Evolutionary conservation across 1,140 invertebrate species (phyloP).

Genomic region (Hydropsyche tenuis): DNA sequence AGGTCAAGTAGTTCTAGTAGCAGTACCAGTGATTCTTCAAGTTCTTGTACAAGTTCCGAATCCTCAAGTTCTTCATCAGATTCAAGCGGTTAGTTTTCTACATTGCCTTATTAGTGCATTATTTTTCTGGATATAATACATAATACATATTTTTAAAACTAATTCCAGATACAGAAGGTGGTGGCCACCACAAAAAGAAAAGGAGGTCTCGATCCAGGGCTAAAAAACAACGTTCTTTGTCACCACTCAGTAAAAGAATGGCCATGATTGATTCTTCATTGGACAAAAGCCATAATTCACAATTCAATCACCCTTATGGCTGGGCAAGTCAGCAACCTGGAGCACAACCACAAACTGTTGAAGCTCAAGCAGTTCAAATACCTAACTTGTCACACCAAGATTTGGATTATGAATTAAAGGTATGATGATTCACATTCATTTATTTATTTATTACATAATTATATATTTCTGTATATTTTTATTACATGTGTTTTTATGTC

Average conservation of each 20-base stretch:
- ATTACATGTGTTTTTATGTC: not conserved
- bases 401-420: conserved; percentile 73
- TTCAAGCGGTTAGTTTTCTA: conserved; percentile 56
- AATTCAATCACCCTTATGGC: conserved; percentile 64
- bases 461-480: no score
- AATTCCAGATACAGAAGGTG: conserved; percentile 63
- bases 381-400: conserved; percentile 56
- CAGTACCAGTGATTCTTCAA: conserved; percentile 68
- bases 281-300: conserved; percentile 65
- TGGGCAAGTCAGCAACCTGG: conserved; percentile 53
- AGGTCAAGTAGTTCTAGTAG: conserved; percentile 71
- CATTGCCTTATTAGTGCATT: not conserved
- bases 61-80: conserved; percentile 62
- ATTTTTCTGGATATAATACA: not conserved
- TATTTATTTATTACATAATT: not conserved
- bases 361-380: conserved; percentile 53
- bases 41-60: conserved; percentile 70
- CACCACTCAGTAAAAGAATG: conserved; percentile 81
- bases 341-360: conserved; percentile 49
- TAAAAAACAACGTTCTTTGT: conserved; percentile 76
- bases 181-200: conserved; percentile 68
- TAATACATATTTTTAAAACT: conserved; percentile 21
- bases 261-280: conserved; percentile 66
- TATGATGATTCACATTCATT: conserved; percentile 30
- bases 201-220: conserved; percentile 64